Conservation (phyloP, 2,888 invertebrate species). For the Agrotis segetum region DNA sequence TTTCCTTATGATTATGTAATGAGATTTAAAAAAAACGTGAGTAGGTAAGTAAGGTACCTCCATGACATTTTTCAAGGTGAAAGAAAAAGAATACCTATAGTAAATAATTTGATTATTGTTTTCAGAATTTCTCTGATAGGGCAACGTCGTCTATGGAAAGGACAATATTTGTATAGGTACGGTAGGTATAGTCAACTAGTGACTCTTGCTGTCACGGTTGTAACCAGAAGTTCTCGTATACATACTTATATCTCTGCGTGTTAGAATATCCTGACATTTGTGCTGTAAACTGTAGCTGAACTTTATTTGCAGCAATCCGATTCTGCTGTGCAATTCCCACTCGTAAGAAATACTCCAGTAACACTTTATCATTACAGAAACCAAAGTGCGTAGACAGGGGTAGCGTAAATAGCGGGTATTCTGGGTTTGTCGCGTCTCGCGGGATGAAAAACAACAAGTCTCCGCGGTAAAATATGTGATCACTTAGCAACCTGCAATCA, state of each 20-base stretch:
- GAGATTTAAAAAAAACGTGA: too few relatives aligned
- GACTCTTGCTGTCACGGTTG: too few relatives aligned
- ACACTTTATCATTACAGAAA: slow-evolving; percentile 58
- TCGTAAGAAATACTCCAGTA: slow-evolving; percentile 17
- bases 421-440: slow-evolving; percentile 65
- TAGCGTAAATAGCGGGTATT: slow-evolving; percentile 67
- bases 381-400: slow-evolving; percentile 60
- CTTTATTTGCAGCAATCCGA: background rate
- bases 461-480: slow-evolving; percentile 87
- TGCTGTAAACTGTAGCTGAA: background rate
- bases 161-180: background rate
- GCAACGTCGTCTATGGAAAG: background rate
- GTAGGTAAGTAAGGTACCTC: too few relatives aligned
- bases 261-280: too few relatives aligned
- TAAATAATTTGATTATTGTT: background rate
- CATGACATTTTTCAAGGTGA: background rate
- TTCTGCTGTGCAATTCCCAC: slow-evolving; percentile 6
- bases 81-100: background rate
- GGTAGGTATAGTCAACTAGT: too few relatives aligned
- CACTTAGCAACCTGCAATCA: slow-evolving; percentile 90
- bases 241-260: too few relatives aligned
- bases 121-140: background rate
- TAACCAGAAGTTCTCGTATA: too few relatives aligned
- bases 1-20: too few relatives aligned
- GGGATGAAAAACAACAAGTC: slow-evolving; percentile 84